Base-by-base conservation (phyloP, 2,888 invertebrate genomes). In the Hemicrepidius hirtus region DNA sequence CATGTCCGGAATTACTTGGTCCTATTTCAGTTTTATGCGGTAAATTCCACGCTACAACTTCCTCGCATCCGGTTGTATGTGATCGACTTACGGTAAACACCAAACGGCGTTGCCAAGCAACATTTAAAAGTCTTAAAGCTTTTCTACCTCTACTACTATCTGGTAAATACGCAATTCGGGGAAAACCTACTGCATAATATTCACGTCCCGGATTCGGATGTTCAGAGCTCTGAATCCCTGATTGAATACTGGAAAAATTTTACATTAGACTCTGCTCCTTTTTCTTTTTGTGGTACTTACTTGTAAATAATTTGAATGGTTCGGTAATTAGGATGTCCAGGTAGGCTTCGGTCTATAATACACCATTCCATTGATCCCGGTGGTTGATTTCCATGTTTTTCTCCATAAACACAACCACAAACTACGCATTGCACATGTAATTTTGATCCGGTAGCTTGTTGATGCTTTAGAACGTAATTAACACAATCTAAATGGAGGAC, bases 1-100 rank as follows among this genome's bases (percentile, higher is more conserved):
- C 93, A 77, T 90, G 88, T 1, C 88, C 89, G 44, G 86, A 86
- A 40, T 86, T 86, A 41, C 87, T 87, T 1, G 88, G 88, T 67
- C 91, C 92, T 24, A 91, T 87, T 85, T 93, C 92, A 71, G 95
- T 95, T 86, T 95, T 95, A 84, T 96, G 96, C 82, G 95, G 95
- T 74, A 96, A 93, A 84, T 95, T 95, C 98, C 98, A 98, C 53
- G 96, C 92, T 67, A 97, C 95, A 73, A 96, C 95, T 87, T 97
- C 95, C 84, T 95, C 94, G 79, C 94, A 92, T 0, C 97, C 97
- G 0, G 97, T 97, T 0, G 97, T 98, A 71, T 92, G 92, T 0
- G 97, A 97, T 50, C 94, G 91, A 67, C 95, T 93, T 77, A 98
- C 93, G 0, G 95, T 94, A 88, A 98, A 98, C 79, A 96, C 91